Conservation (phyloP, 2,888 invertebrate species). For the Sclerodermus sp. region DNA sequence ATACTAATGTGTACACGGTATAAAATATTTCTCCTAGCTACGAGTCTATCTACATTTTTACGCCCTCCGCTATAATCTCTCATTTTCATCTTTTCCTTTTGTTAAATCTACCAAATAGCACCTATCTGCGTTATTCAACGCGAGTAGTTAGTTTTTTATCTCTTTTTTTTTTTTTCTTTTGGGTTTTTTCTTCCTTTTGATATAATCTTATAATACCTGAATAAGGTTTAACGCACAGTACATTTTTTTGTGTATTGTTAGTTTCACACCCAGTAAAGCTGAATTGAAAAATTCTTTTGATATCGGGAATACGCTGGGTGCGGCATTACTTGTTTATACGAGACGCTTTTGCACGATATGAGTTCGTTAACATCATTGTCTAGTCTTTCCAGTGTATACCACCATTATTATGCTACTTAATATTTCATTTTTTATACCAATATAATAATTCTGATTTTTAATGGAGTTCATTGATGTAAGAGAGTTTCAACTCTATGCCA, state of each 20-base stretch:
- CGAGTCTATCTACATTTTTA: conserved; percentile 37
- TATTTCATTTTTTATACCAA: too few relatives aligned
- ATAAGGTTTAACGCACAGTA: background rate
- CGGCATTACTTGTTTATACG: too few relatives aligned
- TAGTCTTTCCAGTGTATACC: too few relatives aligned
- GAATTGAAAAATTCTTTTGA: too few relatives aligned
- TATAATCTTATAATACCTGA: background rate
- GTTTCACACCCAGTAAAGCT: background rate
- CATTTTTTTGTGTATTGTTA: background rate
- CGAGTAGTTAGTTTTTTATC: conserved; percentile 21
- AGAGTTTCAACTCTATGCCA: too few relatives aligned
- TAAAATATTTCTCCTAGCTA: conserved; percentile 42
- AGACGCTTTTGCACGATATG: too few relatives aligned
- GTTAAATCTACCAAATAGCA: conserved; percentile 40
- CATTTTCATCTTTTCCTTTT: conserved; percentile 8
- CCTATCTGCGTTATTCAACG: conserved; percentile 29
- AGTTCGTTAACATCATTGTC: too few relatives aligned
- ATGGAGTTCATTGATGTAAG: too few relatives aligned
- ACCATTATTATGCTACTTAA: too few relatives aligned
- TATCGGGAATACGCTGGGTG: too few relatives aligned
- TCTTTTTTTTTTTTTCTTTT: conserved; percentile 4
- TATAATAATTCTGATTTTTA: too few relatives aligned
- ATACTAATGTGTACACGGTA: conserved; percentile 22
- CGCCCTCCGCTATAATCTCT: background rate
- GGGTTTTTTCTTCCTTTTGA: background rate